A percentile compares a stretch with the other conserved stretches of the same genome.
phyloP scores from a whole-genome alignment of 92 coral and sea anemone species.

The Virgularia gustaviana region DNA sequence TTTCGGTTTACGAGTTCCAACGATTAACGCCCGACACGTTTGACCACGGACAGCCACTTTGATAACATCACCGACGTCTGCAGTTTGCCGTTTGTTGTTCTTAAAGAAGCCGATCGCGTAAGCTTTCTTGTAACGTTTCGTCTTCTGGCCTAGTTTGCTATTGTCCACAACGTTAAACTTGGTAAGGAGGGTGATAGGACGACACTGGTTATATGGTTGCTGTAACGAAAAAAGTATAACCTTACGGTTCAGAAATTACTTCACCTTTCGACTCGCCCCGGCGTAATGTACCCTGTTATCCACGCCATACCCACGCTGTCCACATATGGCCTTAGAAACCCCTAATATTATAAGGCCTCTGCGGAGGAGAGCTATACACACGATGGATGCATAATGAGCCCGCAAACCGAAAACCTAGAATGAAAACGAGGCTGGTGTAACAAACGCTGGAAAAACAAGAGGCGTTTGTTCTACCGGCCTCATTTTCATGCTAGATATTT shows the following conservation, averaged over 20 bases:
- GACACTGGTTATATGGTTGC: constrained; percentile 30
- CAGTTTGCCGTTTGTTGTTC: constrained; percentile 76
- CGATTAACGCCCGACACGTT: constrained; percentile 84
- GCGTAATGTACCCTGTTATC: too few relatives aligned
- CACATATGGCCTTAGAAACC: too few relatives aligned
- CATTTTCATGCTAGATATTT: too few relatives aligned
- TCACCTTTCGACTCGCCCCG: background rate
- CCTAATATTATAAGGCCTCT: too few relatives aligned
- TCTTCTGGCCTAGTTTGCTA: constrained; percentile 83
- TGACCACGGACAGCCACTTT: constrained; percentile 96
- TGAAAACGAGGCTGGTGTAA: too few relatives aligned
- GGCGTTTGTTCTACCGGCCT: too few relatives aligned
- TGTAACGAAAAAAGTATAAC: background rate
- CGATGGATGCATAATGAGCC: too few relatives aligned
- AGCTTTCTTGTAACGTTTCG: constrained; percentile 79
- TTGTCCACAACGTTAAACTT: constrained; percentile 93
- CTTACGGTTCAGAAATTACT: background rate
- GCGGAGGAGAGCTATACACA: too few relatives aligned
- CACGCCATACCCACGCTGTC: too few relatives aligned
- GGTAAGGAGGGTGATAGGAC: constrained; percentile 72
- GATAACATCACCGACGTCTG: constrained; percentile 90
- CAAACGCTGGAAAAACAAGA: too few relatives aligned
- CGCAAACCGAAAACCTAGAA: too few relatives aligned
- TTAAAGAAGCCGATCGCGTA: constrained; percentile 93
- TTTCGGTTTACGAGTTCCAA: constrained; percentile 90